A percentile compares a stretch with the other conserved stretches of the same genome.
Evolutionary conservation across 2,888 invertebrate genomes (phyloP).

Genomic region (Camponotus fellah): DNA sequence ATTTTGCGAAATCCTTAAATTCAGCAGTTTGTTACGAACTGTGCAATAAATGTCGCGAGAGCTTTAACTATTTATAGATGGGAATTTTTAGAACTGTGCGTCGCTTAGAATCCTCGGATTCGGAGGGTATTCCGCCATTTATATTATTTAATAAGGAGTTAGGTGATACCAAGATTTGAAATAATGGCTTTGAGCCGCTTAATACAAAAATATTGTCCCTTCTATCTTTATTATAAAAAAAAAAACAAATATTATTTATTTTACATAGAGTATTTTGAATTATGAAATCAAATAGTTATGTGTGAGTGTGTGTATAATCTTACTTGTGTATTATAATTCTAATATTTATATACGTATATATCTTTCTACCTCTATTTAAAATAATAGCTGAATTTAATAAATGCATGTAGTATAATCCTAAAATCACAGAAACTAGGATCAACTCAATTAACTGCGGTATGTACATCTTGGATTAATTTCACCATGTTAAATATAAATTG

Average conservation of each 20-base stretch:
- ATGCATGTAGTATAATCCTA: background rate
- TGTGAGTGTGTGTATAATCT: background rate
- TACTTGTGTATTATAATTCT: background rate
- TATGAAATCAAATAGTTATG: background rate
- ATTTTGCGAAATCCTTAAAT: conserved; percentile 7
- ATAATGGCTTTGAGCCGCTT: background rate
- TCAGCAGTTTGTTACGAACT: conserved; percentile 1
- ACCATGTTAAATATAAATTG: background rate
- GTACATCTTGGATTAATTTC: conserved; percentile 4
- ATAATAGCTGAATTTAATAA: background rate
- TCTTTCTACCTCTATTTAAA: background rate
- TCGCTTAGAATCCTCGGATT: background rate
- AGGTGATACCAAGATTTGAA: conserved; percentile 5
- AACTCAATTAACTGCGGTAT: background rate
- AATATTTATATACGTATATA: background rate
- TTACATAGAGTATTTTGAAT: background rate
- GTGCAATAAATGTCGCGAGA: conserved; percentile 10
- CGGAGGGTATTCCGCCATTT: background rate
- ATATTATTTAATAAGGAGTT: conserved; percentile 8
- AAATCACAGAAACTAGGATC: background rate
- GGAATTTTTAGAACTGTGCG: conserved; percentile 7
- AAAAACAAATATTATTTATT: background rate
- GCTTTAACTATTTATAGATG: conserved; percentile 1
- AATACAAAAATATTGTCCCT: background rate
- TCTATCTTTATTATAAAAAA: background rate